Conservation (phyloP, 2,113 vertebrate genomes). For the Leptocoma aspasia region DNA sequence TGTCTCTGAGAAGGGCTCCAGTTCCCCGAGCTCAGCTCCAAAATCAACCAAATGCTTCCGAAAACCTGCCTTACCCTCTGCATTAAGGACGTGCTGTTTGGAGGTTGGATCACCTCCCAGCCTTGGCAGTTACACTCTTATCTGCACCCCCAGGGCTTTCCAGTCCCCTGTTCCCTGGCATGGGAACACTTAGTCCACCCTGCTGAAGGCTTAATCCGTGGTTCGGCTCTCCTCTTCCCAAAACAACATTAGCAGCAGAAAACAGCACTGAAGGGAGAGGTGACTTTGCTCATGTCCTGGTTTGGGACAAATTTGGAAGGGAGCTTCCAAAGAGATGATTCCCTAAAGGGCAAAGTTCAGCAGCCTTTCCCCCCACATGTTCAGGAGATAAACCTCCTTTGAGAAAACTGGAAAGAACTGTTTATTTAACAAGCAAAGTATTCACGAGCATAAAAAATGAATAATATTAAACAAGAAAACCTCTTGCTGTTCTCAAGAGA, state of each 20-base stretch:
- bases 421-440: not conserved
- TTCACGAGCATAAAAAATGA: not conserved
- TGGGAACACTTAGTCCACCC: not conserved
- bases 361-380: not conserved
- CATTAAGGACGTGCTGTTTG: not conserved
- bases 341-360: not conserved
- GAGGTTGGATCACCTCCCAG: not conserved
- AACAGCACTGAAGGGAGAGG: not conserved
- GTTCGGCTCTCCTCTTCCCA: not conserved
- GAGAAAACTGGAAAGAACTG: not conserved
- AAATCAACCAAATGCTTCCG: not conserved
- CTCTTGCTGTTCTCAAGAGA: not conserved
- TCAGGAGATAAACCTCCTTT: not conserved
- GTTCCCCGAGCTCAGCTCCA: accelerated
- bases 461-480: not conserved
- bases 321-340: not conserved
- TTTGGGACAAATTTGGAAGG: not conserved
- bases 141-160: not conserved
- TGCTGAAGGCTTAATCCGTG: not conserved
- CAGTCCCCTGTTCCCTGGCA: not conserved
- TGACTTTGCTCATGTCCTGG: not conserved
- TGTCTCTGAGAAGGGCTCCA: not conserved
- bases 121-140: not conserved
- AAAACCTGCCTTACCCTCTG: not conserved
- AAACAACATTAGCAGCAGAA: not conserved